Conservation (phyloP, 2,888 invertebrate species). For the Zeuzera pyrina region DNA sequence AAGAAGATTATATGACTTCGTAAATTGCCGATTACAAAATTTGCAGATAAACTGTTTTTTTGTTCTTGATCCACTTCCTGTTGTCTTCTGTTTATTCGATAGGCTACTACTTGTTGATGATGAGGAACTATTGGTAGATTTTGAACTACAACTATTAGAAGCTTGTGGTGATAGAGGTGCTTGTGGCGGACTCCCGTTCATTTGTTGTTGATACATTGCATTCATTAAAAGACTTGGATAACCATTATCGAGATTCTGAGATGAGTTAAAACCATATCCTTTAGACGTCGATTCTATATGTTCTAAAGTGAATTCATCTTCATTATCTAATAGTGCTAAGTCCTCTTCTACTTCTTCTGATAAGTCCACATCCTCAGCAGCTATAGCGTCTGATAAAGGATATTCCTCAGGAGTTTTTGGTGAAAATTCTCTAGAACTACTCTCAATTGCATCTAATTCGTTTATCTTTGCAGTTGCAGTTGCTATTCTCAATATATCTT, state of each 20-base stretch:
- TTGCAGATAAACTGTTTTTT: constrained; percentile 99
- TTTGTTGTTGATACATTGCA: constrained; percentile 75
- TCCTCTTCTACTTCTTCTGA: constrained; percentile 84
- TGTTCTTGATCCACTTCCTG: constrained; percentile 82
- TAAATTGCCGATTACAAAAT: constrained; percentile 97
- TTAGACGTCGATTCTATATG: constrained; percentile 63
- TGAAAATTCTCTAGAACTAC: constrained; percentile 47
- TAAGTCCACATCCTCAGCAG: constrained; percentile 76
- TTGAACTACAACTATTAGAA: constrained; percentile 51
- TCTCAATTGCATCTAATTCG: constrained; percentile 52
- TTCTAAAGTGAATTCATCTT: constrained; percentile 79
- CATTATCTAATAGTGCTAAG: constrained; percentile 81
- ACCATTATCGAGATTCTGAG: constrained; percentile 76
- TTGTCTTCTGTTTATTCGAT: constrained; percentile 59
- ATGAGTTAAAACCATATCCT: constrained; percentile 56
- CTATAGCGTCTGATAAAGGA: constrained; percentile 63
- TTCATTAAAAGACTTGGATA: constrained; percentile 82
- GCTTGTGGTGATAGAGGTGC: constrained; percentile 58
- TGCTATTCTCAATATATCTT: constrained; percentile 79
- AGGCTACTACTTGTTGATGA: constrained; percentile 58
- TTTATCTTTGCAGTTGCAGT: constrained; percentile 69
- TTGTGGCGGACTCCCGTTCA: constrained; percentile 61
- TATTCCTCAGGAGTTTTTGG: constrained; percentile 66
- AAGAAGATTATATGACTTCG: constrained; percentile 96
- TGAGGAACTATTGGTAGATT: constrained; percentile 61